Conservation (phyloP, 1,140 invertebrate species). For the Temnothorax curvispinosus region DNA sequence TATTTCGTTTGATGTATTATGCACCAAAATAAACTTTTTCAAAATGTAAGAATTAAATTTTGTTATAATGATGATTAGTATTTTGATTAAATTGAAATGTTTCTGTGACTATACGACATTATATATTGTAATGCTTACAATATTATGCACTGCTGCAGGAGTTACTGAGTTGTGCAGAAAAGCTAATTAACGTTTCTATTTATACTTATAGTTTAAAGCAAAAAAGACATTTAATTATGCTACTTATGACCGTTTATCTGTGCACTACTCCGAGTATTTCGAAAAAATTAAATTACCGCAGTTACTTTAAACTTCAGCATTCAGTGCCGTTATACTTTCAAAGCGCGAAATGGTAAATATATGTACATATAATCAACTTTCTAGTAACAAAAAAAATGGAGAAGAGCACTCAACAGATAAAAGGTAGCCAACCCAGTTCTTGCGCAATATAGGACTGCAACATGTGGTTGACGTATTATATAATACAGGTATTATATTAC, state of each 20-base stretch:
- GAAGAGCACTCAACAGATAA: not conserved
- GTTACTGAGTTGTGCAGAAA: not conserved
- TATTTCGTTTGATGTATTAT: not conserved
- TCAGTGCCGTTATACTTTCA: not conserved
- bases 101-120: not conserved
- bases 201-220: not conserved
- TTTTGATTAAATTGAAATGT: not conserved
- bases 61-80: not conserved
- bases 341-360: slow-evolving; percentile 1
- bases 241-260: not conserved
- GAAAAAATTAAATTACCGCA: slow-evolving; percentile 9
- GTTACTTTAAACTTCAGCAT: not conserved
- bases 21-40: not conserved
- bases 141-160: not conserved
- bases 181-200: not conserved
- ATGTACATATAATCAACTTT: not conserved
- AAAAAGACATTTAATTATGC: slow-evolving; percentile 31
- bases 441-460: slow-evolving; percentile 1
- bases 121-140: not conserved
- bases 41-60: not conserved
- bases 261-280: not conserved
- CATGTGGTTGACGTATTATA: not conserved
- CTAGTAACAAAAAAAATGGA: not conserved
- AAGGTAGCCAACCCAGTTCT: not conserved
- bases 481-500: not conserved